Percentiles rank a stretch among this genome's conserved stretches.
phyloP scores from a whole-genome alignment of 2,113 vertebrate genomes.

The Thymallus thymallus region DNA sequence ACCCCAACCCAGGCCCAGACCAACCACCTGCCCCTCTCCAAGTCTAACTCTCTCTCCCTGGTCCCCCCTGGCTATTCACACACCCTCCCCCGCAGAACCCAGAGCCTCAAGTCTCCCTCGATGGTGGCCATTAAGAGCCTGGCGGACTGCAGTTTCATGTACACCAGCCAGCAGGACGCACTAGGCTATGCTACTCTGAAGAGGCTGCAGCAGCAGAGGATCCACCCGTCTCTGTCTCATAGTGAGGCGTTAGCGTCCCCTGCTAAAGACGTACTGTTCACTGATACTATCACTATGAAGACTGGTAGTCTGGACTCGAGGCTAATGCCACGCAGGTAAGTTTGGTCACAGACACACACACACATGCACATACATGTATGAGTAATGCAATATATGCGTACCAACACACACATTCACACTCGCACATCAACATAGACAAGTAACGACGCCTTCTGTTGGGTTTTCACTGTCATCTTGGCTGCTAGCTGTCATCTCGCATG shows the following conservation, averaged over 20 bases:
- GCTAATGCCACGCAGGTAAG: conserved; percentile 91
- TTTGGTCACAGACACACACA: no score
- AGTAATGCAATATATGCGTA: no score
- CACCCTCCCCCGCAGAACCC: conserved; percentile 92
- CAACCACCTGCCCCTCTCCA: conserved; percentile 88
- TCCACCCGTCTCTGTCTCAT: conserved; percentile 96
- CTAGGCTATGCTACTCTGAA: conserved; percentile 95
- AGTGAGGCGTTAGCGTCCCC: conserved; percentile 95
- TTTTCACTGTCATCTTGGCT: not conserved
- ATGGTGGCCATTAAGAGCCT: conserved; percentile 91
- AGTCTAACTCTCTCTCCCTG: conserved; percentile 88
- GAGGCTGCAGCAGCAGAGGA: conserved; percentile 93
- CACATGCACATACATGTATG: no score
- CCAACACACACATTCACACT: no score
- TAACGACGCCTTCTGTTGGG: no score
- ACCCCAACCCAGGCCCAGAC: conserved; percentile 74
- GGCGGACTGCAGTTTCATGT: conserved; percentile 94
- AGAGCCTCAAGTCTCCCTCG: conserved; percentile 94
- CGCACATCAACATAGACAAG: no score
- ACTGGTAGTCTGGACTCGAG: conserved; percentile 94
- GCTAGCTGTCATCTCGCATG: not conserved
- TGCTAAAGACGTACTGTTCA: conserved; percentile 95
- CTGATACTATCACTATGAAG: conserved; percentile 98
- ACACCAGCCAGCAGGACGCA: conserved; percentile 93
- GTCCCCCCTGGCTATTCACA: conserved; percentile 92